Base-by-base conservation (phyloP, 2,797 vertebrate genomes). In the Pogonophryne albipinna region DNA sequence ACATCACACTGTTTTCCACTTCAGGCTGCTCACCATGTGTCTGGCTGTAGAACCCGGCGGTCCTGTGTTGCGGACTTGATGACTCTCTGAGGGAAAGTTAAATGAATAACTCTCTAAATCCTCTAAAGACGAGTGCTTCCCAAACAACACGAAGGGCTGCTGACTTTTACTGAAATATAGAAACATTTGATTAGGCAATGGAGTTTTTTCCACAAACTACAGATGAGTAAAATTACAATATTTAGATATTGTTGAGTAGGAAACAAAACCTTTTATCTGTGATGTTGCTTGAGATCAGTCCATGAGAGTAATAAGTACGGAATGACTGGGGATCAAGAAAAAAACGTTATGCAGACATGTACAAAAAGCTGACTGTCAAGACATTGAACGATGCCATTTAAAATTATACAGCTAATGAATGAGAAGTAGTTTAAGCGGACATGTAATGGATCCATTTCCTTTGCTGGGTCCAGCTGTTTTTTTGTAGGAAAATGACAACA, bases 241-340 rank as follows among this genome's bases (percentile, higher is more conserved):
- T 53, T 23, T 16, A 42, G 6, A 23, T 4, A 59, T 0, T 7
- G 4, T 3, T 34, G 3, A 38, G 45, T 16, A 19, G 10, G 15
- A 64, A 10, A 38, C 6, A 15, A 56, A 49, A 99, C 98, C 97
- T 97, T 90, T 96, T 97, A 85, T 98, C 97, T 66, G 96, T 95
- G 85, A 99, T 96, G 91, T 98, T 97, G 91, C 97, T 99, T 51
- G 98, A 98, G 83, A 98, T 95, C 93, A 99, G 95, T 49, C 98
- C 98, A 16, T 99, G 97, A 75, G 95, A 97, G 91, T 97, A 99
- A 76, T 98, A 99, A 76, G 95, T 97, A 82, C 97, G 96, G 92
- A 99, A 99, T 0, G 96, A 94, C 98, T 99, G 87, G 61, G 73
- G 63, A 84, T 69, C 3, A 11, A 82, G 7, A 11, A 13, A 80